Conservation (phyloP, 2,888 invertebrate species). For the Abrostola triplasia region DNA sequence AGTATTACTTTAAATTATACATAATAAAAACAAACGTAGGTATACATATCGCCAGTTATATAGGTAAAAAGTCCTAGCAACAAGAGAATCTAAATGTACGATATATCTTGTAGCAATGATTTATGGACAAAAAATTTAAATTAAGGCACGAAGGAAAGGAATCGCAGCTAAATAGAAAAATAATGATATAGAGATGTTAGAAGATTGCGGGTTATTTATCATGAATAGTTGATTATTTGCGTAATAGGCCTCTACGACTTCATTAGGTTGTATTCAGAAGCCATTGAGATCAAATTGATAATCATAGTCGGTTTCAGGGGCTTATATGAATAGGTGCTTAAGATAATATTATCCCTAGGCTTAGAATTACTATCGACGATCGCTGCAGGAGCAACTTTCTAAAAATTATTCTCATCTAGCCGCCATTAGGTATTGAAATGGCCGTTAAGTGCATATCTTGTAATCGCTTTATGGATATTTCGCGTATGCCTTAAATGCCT, state of each 20-base stretch:
- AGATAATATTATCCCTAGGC: constrained; percentile 52
- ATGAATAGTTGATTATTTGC: constrained; percentile 51
- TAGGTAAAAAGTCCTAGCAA: constrained; percentile 15
- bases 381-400: constrained; percentile 65
- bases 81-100: constrained; percentile 12
- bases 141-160: constrained; percentile 30
- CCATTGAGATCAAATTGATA: constrained; percentile 52
- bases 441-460: constrained; percentile 47
- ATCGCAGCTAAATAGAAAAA: constrained; percentile 34
- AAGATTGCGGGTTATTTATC: constrained; percentile 45
- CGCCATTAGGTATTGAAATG: constrained; percentile 48
- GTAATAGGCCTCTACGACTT: constrained; percentile 44
- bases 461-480: constrained; percentile 43
- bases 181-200: constrained; percentile 33
- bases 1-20: not conserved
- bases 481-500: constrained; percentile 28
- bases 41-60: not conserved
- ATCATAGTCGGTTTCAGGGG: constrained; percentile 48
- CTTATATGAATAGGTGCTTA: constrained; percentile 52
- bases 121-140: constrained; percentile 27
- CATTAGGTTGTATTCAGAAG: constrained; percentile 56
- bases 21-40: constrained; percentile 1
- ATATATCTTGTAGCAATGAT: constrained; percentile 31
- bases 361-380: constrained; percentile 46
- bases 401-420: constrained; percentile 61